Percentiles rank a stretch among this genome's conserved stretches.
phyloP scores from a whole-genome alignment of 2,113 vertebrate genomes.

The Chionis minor region DNA sequence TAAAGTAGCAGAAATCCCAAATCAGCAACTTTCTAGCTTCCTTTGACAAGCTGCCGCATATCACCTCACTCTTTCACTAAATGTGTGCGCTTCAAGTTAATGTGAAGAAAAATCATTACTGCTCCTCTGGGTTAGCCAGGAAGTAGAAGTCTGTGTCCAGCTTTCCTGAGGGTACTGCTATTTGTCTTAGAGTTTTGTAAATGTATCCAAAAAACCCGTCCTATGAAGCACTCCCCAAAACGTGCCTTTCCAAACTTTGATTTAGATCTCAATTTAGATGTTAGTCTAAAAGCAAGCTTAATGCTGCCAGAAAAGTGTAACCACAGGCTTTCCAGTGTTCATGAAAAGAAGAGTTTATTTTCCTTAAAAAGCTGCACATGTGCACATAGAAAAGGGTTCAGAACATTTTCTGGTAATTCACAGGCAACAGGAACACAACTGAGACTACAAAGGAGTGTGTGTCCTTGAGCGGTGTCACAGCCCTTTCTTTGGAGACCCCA shows the following conservation, averaged over 20 bases:
- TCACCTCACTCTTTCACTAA: background rate
- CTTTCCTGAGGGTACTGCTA: background rate
- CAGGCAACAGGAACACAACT: background rate
- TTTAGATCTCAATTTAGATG: background rate
- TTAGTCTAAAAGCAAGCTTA: background rate
- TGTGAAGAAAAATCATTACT: background rate
- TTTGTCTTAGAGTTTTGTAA: background rate
- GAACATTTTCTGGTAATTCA: background rate
- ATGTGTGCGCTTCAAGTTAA: background rate
- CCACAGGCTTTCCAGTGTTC: background rate
- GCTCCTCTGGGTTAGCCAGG: background rate
- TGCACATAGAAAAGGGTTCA: background rate
- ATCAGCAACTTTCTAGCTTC: background rate
- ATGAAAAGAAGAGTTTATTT: background rate
- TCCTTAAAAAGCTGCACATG: background rate
- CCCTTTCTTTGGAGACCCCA: background rate
- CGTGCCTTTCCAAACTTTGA: background rate
- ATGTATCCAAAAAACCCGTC: background rate
- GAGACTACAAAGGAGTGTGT: accelerated
- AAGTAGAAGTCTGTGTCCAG: background rate
- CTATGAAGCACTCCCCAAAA: background rate
- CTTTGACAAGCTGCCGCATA: background rate
- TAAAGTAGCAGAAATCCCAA: background rate
- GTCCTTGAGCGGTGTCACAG: background rate
- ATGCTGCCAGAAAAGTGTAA: background rate